phyloP scores from a whole-genome alignment of 2,113 vertebrate genomes.

The Mormoops blainvillei region DNA sequence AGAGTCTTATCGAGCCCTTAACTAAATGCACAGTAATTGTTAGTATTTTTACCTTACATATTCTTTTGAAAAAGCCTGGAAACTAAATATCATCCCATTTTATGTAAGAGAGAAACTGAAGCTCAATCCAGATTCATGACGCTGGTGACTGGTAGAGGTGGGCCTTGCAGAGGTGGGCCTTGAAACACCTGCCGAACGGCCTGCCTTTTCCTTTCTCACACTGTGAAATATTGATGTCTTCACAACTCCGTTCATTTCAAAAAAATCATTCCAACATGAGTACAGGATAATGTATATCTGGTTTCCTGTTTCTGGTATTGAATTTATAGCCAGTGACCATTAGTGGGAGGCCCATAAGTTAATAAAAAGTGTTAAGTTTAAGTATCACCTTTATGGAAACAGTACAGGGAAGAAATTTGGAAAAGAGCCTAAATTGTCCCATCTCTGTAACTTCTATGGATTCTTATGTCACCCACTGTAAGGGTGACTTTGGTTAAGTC shows the following conservation, averaged over 20 bases:
- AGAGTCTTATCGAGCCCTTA: neutral
- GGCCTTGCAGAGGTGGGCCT: neutral
- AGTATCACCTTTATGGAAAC: neutral
- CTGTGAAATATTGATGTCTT: neutral
- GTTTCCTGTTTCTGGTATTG: neutral
- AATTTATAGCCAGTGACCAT: neutral
- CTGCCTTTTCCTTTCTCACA: neutral
- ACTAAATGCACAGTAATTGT: neutral
- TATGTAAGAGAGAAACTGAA: neutral
- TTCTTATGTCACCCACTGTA: neutral
- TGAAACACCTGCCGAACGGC: neutral
- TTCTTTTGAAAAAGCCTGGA: neutral
- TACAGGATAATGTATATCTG: neutral
- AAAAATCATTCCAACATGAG: neutral
- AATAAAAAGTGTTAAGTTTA: neutral
- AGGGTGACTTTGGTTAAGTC: neutral
- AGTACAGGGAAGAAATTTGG: neutral
- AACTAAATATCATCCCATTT: neutral
- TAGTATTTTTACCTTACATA: neutral
- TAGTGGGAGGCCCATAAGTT: neutral
- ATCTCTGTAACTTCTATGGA: neutral
- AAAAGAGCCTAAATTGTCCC: neutral
- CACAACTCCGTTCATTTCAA: neutral
- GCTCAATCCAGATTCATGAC: neutral
- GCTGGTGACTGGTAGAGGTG: neutral